Evolutionary conservation across 1,140 invertebrate species (phyloP).

Genomic region (Brachionus angularis): DNA sequence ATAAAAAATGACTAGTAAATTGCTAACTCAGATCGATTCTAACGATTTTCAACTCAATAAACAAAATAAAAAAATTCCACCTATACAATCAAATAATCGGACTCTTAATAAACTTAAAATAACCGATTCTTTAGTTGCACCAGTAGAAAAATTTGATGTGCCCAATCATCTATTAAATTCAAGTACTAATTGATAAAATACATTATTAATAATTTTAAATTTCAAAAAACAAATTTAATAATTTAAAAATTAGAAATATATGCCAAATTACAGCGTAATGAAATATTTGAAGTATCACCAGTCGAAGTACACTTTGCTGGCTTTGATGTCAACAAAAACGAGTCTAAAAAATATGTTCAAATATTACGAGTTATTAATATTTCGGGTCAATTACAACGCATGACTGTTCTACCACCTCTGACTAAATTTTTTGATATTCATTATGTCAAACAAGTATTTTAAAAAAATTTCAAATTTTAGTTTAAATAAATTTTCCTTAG

Average conservation of each 20-base stretch:
- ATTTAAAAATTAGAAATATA: no score
- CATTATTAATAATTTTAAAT: background rate
- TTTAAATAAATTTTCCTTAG: no score
- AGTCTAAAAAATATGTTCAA: slow-evolving; percentile 45
- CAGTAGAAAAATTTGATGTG: slow-evolving; percentile 49
- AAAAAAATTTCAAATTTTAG: no score
- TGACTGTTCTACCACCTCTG: slow-evolving; percentile 57
- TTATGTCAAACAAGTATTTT: slow-evolving; percentile 50
- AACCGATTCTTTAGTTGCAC: slow-evolving; percentile 48
- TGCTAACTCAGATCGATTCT: background rate
- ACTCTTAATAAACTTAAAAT: slow-evolving; percentile 6
- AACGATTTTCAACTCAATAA: slow-evolving; percentile 21
- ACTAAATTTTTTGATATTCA: slow-evolving; percentile 56
- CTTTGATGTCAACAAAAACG: slow-evolving; percentile 53
- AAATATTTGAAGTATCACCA: slow-evolving; percentile 51
- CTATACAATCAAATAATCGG: background rate
- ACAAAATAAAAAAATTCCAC: slow-evolving; percentile 29
- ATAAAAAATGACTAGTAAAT: slow-evolving; percentile 5
- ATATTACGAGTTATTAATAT: slow-evolving; percentile 53
- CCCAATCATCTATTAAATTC: slow-evolving; percentile 56
- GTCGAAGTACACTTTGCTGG: slow-evolving; percentile 55
- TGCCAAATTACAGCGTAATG: slow-evolving; percentile 53
- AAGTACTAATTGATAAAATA: no score
- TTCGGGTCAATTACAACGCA: slow-evolving; percentile 53
- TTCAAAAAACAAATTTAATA: no score